These are phyloP conservation scores for Rhagologus leucostigma DNA, from an alignment of 2,113 vertebrate species.

Conservation along the genomic window DNA sequence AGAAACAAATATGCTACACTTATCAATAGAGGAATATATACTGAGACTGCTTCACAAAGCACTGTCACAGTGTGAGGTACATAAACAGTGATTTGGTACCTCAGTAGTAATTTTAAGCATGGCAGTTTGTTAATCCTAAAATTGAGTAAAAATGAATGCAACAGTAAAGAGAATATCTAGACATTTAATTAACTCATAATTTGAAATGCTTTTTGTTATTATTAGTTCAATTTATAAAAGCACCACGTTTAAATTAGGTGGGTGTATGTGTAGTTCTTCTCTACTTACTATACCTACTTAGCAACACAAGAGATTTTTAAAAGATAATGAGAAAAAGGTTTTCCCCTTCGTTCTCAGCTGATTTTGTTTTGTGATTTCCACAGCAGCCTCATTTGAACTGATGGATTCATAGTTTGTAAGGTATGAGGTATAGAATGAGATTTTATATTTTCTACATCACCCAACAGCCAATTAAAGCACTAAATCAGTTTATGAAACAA, in stretches of 20 bases:
- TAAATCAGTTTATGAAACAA: neutral
- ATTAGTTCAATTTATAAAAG: neutral
- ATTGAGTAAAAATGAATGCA: neutral
- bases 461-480: neutral
- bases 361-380: neutral
- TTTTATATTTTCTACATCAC: neutral
- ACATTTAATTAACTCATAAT: neutral
- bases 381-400: rapidly evolving
- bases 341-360: neutral
- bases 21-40: neutral
- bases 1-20: neutral
- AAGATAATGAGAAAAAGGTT: neutral
- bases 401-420: neutral
- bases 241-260: neutral
- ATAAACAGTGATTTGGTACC: neutral
- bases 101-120: neutral
- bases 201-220: neutral
- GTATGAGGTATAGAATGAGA: neutral
- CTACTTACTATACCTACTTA: neutral
- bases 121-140: neutral
- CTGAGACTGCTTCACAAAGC: neutral
- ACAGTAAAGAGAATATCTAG: neutral
- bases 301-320: neutral
- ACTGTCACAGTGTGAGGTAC: neutral
- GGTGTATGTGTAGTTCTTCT: neutral